Base-by-base conservation (phyloP, 2,888 invertebrate genomes). In the Andrena bicolor region DNA sequence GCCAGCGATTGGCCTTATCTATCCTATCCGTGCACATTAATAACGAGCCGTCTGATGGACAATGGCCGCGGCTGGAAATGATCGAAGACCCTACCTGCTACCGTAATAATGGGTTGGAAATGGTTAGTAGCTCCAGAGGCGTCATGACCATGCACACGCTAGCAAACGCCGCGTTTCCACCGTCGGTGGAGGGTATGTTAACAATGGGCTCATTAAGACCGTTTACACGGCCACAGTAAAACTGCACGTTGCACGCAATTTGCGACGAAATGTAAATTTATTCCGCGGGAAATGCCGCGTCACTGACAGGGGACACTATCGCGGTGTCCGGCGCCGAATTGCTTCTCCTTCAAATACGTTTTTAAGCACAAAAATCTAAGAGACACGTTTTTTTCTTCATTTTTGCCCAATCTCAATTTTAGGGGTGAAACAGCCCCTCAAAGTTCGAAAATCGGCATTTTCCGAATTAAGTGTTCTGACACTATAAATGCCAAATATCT, bases 131-230 rank as follows among this genome's bases (percentile, higher is more conserved):
- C 72, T 75, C 48, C 64, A 53, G 26, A 53, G 68, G 70, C 72
- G 74, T 81, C 77, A 72, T 48, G 75, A 72, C 56, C 78, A 69
- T 73, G 66, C 76, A 48, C 73, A 66, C 58, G 35, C 48, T 60
- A 69, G 48, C 76, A 32, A 72, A 76, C 70, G 49, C 69, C 63
- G 56, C 61, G 58, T 41, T 66, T 51, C 68, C 51, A 26, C 53
- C 26, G 41, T 73, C 75, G 51, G 56, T 74, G 23, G 32, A 70
- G 68, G 28, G 60, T 51, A 32, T 75, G 74, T 71, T 80, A 82
- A 86, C 86, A 80, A 85, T 80, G 58, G 75, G 41, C 65, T 86
- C 85, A 86, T 85, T 80, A 85, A 75, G 82, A 85, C 60, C 82
- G 58, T 85, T 85, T 80, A 83, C 74, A 66, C 48, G 56, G 76